A percentile compares a stretch with the other conserved stretches of the same genome.
Evolutionary conservation across 2,888 invertebrate genomes (phyloP).

Genomic region (Drosophila mimetica): DNA sequence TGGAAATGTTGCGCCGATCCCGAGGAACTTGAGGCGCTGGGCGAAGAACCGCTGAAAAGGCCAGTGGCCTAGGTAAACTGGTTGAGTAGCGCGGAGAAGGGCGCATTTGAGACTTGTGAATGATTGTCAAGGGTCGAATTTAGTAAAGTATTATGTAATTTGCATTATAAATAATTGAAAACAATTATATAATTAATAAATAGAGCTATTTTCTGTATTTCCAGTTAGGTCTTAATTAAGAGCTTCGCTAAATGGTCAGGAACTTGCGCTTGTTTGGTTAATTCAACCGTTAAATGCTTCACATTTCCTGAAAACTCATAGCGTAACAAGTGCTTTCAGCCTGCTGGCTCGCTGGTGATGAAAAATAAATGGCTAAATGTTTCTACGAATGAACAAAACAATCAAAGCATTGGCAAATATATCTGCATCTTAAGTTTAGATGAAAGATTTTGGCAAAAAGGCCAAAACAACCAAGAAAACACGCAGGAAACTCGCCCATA

Average conservation of each 20-base stretch:
- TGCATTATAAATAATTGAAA: neutral
- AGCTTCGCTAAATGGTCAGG: neutral
- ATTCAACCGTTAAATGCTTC: neutral
- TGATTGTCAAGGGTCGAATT: too few relatives aligned
- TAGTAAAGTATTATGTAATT: neutral
- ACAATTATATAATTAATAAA: too few relatives aligned
- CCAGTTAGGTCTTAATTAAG: neutral
- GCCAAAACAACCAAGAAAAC: neutral
- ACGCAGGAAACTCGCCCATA: neutral
- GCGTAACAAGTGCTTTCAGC: slow-evolving; percentile 17
- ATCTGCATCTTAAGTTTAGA: neutral
- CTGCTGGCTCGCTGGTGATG: neutral
- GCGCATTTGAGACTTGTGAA: neutral
- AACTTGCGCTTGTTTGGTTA: neutral
- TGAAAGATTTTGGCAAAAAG: neutral
- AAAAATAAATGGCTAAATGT: neutral
- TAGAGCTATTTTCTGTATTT: too few relatives aligned
- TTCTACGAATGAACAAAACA: neutral
- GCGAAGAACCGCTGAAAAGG: slow-evolving; percentile 1
- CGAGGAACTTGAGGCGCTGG: slow-evolving; percentile 8
- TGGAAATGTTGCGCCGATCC: slow-evolving; percentile 28
- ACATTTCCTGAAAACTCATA: slow-evolving; percentile 3
- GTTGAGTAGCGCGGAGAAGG: slow-evolving; percentile 1
- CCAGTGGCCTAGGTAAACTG: neutral
- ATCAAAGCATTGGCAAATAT: neutral